Base-by-base conservation (phyloP, 1,140 invertebrate genomes). In the Kradibia gibbosae region DNA sequence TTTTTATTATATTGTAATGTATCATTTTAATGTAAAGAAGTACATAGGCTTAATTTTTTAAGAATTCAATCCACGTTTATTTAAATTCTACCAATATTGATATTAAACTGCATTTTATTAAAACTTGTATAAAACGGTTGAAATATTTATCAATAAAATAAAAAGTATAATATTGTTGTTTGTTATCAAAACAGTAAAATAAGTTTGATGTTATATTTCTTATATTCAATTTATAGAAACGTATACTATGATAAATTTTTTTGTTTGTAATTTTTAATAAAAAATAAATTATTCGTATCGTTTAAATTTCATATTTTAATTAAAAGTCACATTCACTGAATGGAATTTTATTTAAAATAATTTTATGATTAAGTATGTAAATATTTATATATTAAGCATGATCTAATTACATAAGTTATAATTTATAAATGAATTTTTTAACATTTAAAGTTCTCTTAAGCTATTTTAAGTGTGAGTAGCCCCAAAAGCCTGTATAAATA, bases 301-400 rank as follows among this genome's bases (percentile, higher is more conserved):
- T 78, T 72, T 57, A 79, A 50, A 79, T 60, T 72, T 78, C 60
- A 60, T 72, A 79, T 70, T 17, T 17, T 25, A 79, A 34, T 53
- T 50, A 53, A 79, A 42, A 8, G 48, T 70, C 50, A 20, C 17
- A 73, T 74, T 57, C 39, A 25, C 17, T 48, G 0, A n/a, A 55
- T 55, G 2, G 57, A 57, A 31, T 62, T 76, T 31, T 76, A 45
- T 42, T 17, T 17, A n/a, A 62, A 62, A 76, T 60, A 50, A 67
- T 65, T 28, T 39, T 76, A 36, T 78, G 75, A 73, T 55, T 78
- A 67, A 78, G 55, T 82, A 78, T 62, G 76, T 82, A 78, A 78
- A 78, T 82, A 50, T 50, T 53, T 78, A 70, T 76, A 82, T 82
- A 70, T 74, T 62, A 62, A 57, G 81, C 75, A 82, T 82, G 75